phyloP scores from a whole-genome alignment of 2,113 vertebrate species.

The Pterophyllum scalare region DNA sequence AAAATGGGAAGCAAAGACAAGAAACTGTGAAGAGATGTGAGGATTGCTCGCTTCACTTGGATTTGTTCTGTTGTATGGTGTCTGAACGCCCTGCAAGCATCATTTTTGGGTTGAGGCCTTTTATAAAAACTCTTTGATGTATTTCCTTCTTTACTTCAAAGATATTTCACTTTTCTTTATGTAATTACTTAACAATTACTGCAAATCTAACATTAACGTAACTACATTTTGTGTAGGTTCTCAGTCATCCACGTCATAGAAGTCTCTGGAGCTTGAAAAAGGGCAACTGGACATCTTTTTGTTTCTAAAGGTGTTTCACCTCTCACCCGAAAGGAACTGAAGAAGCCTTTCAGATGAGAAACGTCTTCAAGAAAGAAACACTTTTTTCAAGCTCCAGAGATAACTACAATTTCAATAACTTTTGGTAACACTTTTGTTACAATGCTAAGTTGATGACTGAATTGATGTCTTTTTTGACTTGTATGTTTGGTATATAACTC shows the following conservation, averaged over 20 bases:
- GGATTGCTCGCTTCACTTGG: background rate
- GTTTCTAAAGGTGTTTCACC: no score
- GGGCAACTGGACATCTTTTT: no score
- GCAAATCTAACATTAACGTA: background rate
- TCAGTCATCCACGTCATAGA: no score
- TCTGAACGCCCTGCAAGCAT: background rate
- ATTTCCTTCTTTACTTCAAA: background rate
- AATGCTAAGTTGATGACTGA: no score
- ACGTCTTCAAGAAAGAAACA: no score
- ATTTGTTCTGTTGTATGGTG: background rate
- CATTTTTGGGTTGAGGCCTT: background rate
- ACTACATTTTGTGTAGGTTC: background rate
- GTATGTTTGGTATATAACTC: no score
- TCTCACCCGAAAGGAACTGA: no score
- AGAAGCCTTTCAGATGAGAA: no score
- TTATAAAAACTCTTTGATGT: background rate
- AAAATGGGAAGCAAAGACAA: slow-evolving; percentile 51
- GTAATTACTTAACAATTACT: background rate
- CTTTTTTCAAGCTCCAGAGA: no score
- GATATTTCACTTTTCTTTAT: background rate
- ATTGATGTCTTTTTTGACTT: no score
- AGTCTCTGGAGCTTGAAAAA: no score
- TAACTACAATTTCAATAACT: background rate
- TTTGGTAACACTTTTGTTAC: accelerated
- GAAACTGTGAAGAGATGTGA: slow-evolving; percentile 34